Conservation (phyloP, 2,888 invertebrate genomes). For the Sesia apiformis region DNA sequence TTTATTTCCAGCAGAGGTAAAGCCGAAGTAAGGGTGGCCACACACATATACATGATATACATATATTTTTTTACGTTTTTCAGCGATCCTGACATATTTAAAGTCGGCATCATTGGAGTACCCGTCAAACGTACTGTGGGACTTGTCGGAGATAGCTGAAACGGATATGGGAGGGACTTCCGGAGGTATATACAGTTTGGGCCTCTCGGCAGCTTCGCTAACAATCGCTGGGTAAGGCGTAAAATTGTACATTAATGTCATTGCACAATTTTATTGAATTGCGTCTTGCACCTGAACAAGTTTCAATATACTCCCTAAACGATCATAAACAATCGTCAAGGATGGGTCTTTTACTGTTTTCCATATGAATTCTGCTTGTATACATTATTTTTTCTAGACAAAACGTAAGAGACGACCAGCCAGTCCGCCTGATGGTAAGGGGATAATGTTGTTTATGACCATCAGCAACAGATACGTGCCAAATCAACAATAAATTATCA, state of each 20-base stretch:
- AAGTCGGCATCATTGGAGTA: slow-evolving; percentile 36
- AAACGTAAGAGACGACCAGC: too few species aligned
- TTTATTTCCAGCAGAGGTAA: too few species aligned
- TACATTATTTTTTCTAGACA: too few species aligned
- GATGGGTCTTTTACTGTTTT: too few species aligned
- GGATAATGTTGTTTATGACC: too few species aligned
- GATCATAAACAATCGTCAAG: too few species aligned
- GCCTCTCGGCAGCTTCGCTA: slow-evolving; percentile 79
- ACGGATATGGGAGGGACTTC: slow-evolving; percentile 85
- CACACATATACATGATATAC: background rate
- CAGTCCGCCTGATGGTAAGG: too few species aligned
- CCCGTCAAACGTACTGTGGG: slow-evolving; percentile 57
- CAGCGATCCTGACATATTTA: slow-evolving; percentile 44
- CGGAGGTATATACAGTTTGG: slow-evolving; percentile 85
- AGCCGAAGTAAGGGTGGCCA: too few species aligned
- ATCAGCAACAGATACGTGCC: too few species aligned
- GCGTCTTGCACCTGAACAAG: background rate
- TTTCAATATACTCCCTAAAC: background rate
- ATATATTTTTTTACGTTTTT: slow-evolving; percentile 1
- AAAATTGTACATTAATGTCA: background rate
- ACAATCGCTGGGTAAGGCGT: slow-evolving; percentile 42
- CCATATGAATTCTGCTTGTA: too few species aligned
- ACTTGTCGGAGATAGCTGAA: slow-evolving; percentile 77
- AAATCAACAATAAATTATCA: too few species aligned
- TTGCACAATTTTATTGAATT: background rate